Evolutionary conservation across 2,797 vertebrate genomes (phyloP).

Genomic region (Bradypus variegatus): DNA sequence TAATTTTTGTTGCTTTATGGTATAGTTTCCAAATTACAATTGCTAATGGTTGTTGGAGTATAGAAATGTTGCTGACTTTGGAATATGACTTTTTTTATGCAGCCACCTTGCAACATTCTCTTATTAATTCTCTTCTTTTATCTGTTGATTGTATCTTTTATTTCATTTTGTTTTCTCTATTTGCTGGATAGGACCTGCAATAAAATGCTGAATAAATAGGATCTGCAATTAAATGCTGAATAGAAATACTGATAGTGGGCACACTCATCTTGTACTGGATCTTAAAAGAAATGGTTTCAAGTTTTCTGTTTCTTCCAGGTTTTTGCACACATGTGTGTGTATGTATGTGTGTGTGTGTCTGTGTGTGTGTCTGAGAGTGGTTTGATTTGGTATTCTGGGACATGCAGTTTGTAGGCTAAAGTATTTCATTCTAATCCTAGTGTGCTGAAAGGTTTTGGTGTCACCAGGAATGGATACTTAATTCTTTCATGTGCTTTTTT

Average conservation of each 20-base stretch:
- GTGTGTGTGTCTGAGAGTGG: too few relatives aligned
- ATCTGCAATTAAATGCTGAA: neutral
- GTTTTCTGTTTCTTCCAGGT: neutral
- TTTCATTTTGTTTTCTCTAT: neutral
- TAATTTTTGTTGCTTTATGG: fast-evolving
- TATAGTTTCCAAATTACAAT: neutral
- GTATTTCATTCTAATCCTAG: neutral
- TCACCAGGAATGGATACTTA: neutral
- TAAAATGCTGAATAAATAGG: neutral
- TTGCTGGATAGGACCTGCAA: neutral
- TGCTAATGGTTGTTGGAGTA: neutral
- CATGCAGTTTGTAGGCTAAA: neutral
- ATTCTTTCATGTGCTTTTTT: neutral
- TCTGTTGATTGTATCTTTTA: fast-evolving
- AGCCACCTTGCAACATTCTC: neutral
- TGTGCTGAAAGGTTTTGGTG: neutral
- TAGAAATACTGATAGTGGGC: too few relatives aligned
- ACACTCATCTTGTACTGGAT: neutral
- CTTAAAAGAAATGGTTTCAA: neutral
- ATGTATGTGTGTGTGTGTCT: too few relatives aligned
- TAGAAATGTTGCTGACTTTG: neutral
- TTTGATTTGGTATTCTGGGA: neutral
- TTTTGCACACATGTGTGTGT: too few relatives aligned
- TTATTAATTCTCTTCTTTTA: neutral
- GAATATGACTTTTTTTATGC: neutral